Base-by-base conservation (phyloP, 2,113 vertebrate genomes). In the Takifugu bimaculatus region DNA sequence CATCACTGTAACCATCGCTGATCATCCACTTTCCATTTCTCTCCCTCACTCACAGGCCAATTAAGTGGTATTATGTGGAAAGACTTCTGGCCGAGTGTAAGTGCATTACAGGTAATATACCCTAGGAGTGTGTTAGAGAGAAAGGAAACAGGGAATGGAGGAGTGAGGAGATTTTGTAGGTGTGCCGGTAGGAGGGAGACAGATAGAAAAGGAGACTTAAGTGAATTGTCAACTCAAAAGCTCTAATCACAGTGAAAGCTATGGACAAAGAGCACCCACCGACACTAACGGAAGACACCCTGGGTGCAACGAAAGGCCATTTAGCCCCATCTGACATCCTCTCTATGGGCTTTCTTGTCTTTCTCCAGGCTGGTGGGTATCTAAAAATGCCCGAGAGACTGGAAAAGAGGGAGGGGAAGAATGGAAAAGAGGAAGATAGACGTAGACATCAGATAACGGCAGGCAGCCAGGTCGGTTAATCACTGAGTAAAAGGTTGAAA, bases 191-290 rank as follows among this genome's bases (percentile, higher is more conserved):
- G 57, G 49, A 59, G 57, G 54, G 47, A 69, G 60, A 57, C 39
- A 56, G 54, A 63, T 6, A 65, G 53, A 81, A 75, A 74, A 59
- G 52, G 58, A 68, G 80, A 77, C 75, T 88, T 95, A 94, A 96
- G 94, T 95, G 93, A 98, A 95, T 94, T 93, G 83, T 86, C 91
- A 90, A 92, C 93, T 93, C 90, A 92, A 94, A 93, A 85, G 92
- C 93, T 93, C 93, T 94, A 96, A 97, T 97, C 94, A 94, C 87
- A 93, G 91, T 94, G 94, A 96, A 97, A 96, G 94, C 93, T 88
- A 79, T 70, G 93, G 93, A 95, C 93, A 93, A 92, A 93, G 93
- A 90, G 91, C 79, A 80, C 81, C 69, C 90, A 92, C 74, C 84
- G 91, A 91, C 90, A 66, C 88, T 90, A 89, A 86, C 88, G 85